phyloP scores from a whole-genome alignment of 2,797 vertebrate genomes.

The Diglossa cyanea region DNA sequence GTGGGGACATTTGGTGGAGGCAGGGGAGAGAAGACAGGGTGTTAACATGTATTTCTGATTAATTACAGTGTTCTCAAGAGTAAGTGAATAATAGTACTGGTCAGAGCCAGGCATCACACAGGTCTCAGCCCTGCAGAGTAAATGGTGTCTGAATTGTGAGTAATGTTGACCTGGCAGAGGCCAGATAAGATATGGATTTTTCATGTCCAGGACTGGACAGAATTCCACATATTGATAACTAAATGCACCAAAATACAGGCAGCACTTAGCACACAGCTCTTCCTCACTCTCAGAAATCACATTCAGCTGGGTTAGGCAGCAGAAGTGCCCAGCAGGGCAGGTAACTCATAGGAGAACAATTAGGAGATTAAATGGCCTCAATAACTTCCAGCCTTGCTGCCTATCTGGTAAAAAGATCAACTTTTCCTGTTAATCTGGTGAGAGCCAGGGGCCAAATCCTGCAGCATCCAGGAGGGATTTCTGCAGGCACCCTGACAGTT shows the following conservation, averaged over 20 bases:
- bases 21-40: slow-evolving; percentile 60
- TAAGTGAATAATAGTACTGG: slow-evolving; percentile 71
- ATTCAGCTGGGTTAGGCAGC: not conserved
- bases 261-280: not conserved
- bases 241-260: slow-evolving; percentile 23
- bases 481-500: not conserved
- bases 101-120: slow-evolving; percentile 65
- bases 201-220: slow-evolving; percentile 41
- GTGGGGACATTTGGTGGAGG: slow-evolving; percentile 51
- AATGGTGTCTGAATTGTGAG: slow-evolving; percentile 69
- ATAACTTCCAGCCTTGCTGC: not conserved
- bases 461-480: not conserved
- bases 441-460: not conserved
- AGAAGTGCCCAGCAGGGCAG: not conserved
- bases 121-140: slow-evolving; percentile 67
- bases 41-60: slow-evolving; percentile 70
- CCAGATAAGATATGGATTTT: slow-evolving; percentile 62
- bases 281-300: not conserved
- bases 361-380: not conserved
- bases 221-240: slow-evolving; percentile 58
- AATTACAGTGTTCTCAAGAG: slow-evolving; percentile 58
- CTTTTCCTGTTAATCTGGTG: not conserved
- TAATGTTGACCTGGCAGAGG: slow-evolving; percentile 67
- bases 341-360: not conserved
- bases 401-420: not conserved